Base-by-base conservation (phyloP, 2,797 vertebrate species). In the Rhynchonycteris naso region DNA sequence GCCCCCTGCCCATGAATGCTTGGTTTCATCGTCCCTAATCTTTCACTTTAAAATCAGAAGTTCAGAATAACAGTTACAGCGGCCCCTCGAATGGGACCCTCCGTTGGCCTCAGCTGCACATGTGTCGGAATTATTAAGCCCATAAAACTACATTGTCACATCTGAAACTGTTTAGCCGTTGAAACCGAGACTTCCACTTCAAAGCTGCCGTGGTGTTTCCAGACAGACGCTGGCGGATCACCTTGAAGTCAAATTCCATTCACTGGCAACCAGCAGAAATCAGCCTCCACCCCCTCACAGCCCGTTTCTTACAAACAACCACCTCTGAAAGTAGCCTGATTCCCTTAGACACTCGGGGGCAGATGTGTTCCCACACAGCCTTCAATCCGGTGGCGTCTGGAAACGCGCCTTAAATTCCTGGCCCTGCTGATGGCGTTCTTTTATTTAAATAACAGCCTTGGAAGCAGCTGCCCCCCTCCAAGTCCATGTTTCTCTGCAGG, bases 121-220 rank as follows among this genome's bases (percentile, higher is more conserved):
- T 30, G 89, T 74, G 93, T 63, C 2, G 5, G 94, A 58, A 61
- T 93, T 52, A 78, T 98, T 98, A 98, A 98, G 98, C 98, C 98
- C 98, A 97, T 98, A 98, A 98, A 98, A 98, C 97, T 94, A 97
- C 98, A 92, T 97, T 93, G 98, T 97, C 98, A 98, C 99, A 98
- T 99, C 99, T 99, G 98, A 99, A 98, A 99, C 98, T 98, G 98
- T 98, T 99, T 98, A 99, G 98, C 98, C 96, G 97, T 98, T 97
- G 98, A 98, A 98, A 98, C 98, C 9, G 63, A 98, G 97, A 97
- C 97, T 86, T 93, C 93, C 81, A 98, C 99, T 99, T 99, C 99
- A 99, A 98, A 99, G 98, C 97, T 43, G 95, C 97, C 97, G 95
- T 93, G 54, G 90, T 79, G 72, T 98, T 97, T 96, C 98, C 98